A percentile compares a stretch with the other conserved stretches of the same genome.
Evolutionary conservation across 2,888 invertebrate species (phyloP).

Genomic region (Falcaria lacertinaria): DNA sequence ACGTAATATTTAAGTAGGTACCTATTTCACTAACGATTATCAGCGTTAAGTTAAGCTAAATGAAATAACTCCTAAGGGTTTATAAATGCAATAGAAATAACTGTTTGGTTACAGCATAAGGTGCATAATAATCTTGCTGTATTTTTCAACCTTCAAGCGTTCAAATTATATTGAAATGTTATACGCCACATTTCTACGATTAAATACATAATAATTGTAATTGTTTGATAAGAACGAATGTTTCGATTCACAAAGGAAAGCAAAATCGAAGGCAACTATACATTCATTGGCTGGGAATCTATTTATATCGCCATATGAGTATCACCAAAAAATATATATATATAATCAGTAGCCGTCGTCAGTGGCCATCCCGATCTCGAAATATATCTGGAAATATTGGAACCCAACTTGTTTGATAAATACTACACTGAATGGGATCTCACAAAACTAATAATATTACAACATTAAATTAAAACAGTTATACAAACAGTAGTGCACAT

Average conservation of each 20-base stretch:
- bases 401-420: background rate
- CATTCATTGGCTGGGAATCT: background rate
- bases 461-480: background rate
- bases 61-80: background rate
- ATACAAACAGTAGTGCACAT: background rate
- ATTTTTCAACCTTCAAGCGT: background rate
- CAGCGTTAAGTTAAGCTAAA: constrained; percentile 1
- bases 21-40: constrained; percentile 9
- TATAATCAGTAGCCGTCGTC: background rate
- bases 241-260: no score
- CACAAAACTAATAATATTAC: background rate
- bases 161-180: no score
- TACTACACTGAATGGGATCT: background rate
- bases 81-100: constrained; percentile 1
- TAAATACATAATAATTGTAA: no score
- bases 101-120: background rate
- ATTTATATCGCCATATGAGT: background rate
- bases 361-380: background rate
- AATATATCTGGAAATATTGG: background rate
- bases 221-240: no score
- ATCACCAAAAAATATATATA: background rate
- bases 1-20: constrained; percentile 29
- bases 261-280: no score
- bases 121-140: background rate
- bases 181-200: no score